Percentiles rank a stretch among this genome's conserved stretches.
phyloP scores from a whole-genome alignment of 1,140 invertebrate species.

The Antheraea pernyi region DNA sequence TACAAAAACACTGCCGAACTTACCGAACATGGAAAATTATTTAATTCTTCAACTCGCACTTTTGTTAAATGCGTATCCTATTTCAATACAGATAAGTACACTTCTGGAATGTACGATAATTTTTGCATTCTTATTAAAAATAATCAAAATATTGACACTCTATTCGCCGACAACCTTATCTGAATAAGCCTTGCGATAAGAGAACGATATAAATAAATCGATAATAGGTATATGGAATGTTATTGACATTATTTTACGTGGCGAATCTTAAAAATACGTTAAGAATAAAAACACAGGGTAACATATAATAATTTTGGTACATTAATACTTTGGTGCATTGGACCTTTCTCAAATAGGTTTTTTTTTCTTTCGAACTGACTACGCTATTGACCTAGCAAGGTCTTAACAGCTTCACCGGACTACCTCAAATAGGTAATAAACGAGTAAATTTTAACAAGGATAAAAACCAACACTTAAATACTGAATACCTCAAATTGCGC shows the following conservation, averaged over 20 bases:
- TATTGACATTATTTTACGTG: neutral
- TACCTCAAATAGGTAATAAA: too few species aligned
- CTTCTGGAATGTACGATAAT: neutral
- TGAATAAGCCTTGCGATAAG: neutral
- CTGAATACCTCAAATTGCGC: too few species aligned
- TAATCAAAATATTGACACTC: neutral
- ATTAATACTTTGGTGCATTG: too few species aligned
- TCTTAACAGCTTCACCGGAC: too few species aligned
- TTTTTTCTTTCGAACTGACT: too few species aligned
- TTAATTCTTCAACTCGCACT: neutral
- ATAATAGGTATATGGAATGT: slow-evolving; percentile 19
- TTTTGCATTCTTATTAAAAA: neutral
- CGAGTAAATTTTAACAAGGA: too few species aligned
- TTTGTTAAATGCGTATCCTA: neutral
- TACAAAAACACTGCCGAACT: neutral
- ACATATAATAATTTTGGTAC: too few species aligned
- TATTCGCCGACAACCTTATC: slow-evolving; percentile 2
- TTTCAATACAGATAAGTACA: neutral
- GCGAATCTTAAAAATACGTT: neutral
- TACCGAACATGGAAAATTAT: neutral
- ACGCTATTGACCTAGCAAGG: too few species aligned
- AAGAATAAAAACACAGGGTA: neutral
- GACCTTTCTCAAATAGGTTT: too few species aligned
- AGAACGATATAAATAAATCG: slow-evolving; percentile 31
- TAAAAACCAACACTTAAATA: too few species aligned